phyloP scores from a whole-genome alignment of 2,888 invertebrate genomes.

The Drosophila limbata region DNA sequence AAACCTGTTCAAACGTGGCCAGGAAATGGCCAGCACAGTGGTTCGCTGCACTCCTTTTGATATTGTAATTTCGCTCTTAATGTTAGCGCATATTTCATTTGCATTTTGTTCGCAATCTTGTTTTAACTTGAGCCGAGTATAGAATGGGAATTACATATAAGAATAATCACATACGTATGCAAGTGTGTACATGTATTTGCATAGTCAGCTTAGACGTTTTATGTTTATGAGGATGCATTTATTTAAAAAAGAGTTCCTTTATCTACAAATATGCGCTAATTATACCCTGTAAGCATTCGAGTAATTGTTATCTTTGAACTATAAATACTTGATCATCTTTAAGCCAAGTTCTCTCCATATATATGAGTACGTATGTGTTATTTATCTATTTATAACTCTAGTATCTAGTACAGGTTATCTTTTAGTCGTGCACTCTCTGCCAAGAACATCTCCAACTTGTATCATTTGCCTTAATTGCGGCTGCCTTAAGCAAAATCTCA shows the following conservation, averaged over 20 bases:
- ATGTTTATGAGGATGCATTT: slow-evolving; percentile 16
- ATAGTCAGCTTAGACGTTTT: slow-evolving; percentile 10
- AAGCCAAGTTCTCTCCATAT: slow-evolving; percentile 3
- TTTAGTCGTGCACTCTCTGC: slow-evolving; percentile 14
- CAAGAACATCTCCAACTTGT: slow-evolving; percentile 3
- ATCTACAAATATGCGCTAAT: slow-evolving; percentile 25
- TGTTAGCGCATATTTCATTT: slow-evolving; percentile 66
- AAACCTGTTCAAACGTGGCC: slow-evolving; percentile 57
- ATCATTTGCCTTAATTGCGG: slow-evolving; percentile 32
- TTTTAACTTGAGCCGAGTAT: slow-evolving; percentile 25
- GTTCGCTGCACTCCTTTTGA: slow-evolving; percentile 57
- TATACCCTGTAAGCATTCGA: slow-evolving; percentile 23
- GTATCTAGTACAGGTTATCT: slow-evolving; percentile 12
- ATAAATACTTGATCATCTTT: slow-evolving; percentile 12
- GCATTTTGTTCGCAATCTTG: slow-evolving; percentile 55
- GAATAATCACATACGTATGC: slow-evolving; percentile 12
- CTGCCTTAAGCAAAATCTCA: slow-evolving; percentile 31
- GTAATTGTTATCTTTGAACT: slow-evolving; percentile 16
- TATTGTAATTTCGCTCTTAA: slow-evolving; percentile 66
- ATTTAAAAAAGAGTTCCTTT: slow-evolving; percentile 9
- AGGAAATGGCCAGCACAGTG: slow-evolving; percentile 61
- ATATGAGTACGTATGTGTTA: neutral
- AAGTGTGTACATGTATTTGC: slow-evolving; percentile 13
- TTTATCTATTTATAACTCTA: slow-evolving; percentile 11
- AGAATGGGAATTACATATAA: slow-evolving; percentile 6